These are phyloP conservation scores for Periparus ater DNA, from an alignment of 2,797 vertebrate genomes.

Conservation along the genomic window DNA sequence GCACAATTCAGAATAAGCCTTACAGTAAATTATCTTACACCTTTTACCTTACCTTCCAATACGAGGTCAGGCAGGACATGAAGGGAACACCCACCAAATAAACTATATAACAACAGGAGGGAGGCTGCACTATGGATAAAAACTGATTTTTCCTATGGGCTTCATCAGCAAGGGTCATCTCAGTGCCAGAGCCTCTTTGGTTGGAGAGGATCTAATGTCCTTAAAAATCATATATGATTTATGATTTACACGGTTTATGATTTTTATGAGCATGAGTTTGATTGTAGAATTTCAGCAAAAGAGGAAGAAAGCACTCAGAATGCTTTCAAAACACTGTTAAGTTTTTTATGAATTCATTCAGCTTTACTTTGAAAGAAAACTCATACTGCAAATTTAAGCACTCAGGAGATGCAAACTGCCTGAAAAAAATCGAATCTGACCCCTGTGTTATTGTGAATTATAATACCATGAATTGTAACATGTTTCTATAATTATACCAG, in stretches of 20 bases:
- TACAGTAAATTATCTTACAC: neutral
- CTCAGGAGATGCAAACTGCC: neutral
- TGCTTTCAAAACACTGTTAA: neutral
- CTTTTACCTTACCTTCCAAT: neutral
- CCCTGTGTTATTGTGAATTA: neutral
- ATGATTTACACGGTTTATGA: neutral
- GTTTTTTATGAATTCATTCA: neutral
- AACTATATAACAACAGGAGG: neutral
- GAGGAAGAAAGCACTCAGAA: neutral
- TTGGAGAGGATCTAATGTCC: neutral
- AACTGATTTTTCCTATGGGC: neutral
- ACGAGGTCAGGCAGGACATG: neutral
- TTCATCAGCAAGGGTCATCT: neutral
- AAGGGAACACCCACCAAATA: neutral
- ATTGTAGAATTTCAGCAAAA: neutral
- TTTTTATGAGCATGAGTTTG: neutral
- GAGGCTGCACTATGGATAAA: neutral
- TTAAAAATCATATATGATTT: neutral
- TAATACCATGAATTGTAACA: neutral
- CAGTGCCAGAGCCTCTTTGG: neutral
- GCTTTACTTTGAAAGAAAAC: neutral
- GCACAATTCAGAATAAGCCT: neutral
- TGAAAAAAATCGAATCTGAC: neutral
- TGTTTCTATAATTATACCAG: neutral
- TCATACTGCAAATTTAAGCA: neutral